Conservation (phyloP, 2,797 vertebrate species). For the Triplophysa bombifrons region DNA sequence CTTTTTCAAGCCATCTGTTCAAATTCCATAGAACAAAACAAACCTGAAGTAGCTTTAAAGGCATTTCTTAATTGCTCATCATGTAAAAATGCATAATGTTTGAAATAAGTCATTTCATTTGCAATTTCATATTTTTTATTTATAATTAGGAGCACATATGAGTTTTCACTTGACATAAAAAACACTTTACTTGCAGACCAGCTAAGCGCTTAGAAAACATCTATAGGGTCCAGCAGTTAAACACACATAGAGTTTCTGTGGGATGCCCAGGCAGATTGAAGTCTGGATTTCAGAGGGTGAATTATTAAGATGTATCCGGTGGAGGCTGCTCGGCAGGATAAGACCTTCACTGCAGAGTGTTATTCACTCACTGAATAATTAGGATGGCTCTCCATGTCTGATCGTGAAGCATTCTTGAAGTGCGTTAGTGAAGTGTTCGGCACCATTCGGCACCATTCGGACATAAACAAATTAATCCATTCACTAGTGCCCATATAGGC, state of each 20-base stretch:
- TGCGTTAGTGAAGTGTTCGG: conserved; percentile 72
- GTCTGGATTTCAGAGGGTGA: conserved; percentile 64
- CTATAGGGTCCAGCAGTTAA: neutral
- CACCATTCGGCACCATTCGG: conserved; percentile 53
- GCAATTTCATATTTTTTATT: neutral
- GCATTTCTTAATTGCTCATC: no score
- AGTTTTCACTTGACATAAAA: neutral
- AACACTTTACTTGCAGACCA: neutral
- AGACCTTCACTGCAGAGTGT: conserved; percentile 65
- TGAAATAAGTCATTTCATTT: neutral
- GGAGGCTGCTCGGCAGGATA: conserved; percentile 66
- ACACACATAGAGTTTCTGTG: conserved; percentile 27
- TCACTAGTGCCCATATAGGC: conserved; percentile 64
- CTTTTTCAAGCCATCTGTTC: no score
- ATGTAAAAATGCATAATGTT: neutral
- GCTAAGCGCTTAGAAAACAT: neutral
- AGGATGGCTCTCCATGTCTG: conserved; percentile 67
- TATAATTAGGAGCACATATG: neutral
- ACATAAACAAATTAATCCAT: conserved; percentile 75
- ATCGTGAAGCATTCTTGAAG: conserved; percentile 67
- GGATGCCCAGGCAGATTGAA: conserved; percentile 56
- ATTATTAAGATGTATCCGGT: conserved; percentile 73
- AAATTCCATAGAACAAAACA: no score
- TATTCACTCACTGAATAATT: conserved; percentile 77
- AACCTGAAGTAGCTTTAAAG: no score